phyloP scores from a whole-genome alignment of 1,140 invertebrate species.

The Drosophila murphyi region DNA sequence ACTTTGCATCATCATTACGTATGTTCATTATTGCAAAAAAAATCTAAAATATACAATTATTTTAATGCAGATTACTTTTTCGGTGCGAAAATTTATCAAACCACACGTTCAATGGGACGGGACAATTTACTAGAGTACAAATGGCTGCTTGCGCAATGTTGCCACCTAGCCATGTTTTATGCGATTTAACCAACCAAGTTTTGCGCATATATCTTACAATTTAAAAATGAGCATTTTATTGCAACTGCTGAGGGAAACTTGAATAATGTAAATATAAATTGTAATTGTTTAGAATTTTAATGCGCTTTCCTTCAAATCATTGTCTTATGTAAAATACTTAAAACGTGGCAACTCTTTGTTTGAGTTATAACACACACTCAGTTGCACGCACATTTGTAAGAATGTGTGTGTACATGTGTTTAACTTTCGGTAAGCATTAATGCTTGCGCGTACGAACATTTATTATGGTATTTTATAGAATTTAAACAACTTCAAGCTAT shows the following conservation, averaged over 20 bases:
- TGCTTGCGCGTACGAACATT: background rate
- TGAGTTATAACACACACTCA: constrained; percentile 6
- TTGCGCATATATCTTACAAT: too few species aligned
- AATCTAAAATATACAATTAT: background rate
- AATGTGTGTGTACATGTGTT: constrained; percentile 44
- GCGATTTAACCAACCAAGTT: background rate
- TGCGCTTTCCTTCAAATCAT: constrained; percentile 13
- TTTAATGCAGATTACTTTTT: constrained; percentile 42
- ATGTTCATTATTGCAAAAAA: background rate
- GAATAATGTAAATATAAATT: background rate
- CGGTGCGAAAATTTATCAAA: constrained; percentile 43
- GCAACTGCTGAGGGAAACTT: background rate
- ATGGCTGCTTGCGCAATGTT: constrained; percentile 48
- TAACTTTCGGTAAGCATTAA: constrained; percentile 4
- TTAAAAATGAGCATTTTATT: too few species aligned
- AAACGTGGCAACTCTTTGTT: constrained; percentile 64
- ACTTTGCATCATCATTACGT: background rate
- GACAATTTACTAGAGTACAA: constrained; percentile 57
- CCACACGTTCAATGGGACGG: constrained; percentile 62
- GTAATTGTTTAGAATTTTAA: background rate
- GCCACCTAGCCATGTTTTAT: constrained; percentile 50
- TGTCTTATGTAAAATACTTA: constrained; percentile 61
- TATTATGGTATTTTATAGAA: too few species aligned
- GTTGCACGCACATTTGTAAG: background rate
- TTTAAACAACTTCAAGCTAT: too few species aligned